Base-by-base conservation (phyloP, 2,113 vertebrate species). In the Mirza zaza region DNA sequence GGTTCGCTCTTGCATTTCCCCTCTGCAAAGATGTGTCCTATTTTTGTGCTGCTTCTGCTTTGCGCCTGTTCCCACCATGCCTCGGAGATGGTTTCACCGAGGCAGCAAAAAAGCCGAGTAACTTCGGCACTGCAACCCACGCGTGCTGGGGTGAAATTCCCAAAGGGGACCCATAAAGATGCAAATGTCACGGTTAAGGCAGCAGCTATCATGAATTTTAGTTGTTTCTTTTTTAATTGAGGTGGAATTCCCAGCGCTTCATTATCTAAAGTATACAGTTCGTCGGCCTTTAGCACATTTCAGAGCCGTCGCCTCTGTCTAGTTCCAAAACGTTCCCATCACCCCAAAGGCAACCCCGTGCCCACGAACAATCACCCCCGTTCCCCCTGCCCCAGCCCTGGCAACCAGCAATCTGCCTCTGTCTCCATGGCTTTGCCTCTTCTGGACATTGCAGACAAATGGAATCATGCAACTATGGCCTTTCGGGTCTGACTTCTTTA, bases 131-230 rank as follows among this genome's bases (percentile, higher is more conserved):
- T 3, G 36, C 1, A 6, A 50, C 27, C 73, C 34, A 11, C 0
- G 7, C 34, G 15, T 77, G n/a, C n/a, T 2, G 0, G n/a, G 2
- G 34, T 29, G 34, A 57, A 36, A 18, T 9, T 73, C 14, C 29
- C 1, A 11, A 45, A 65, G n/a, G 79, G 7, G 25, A 45, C 8
- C 25, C 0, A 13, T 1, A 42, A 9, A 9, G 14, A 39, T 9
- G 0, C 5, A 45, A 5, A 10, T 29, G 10, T 5, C 21, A 61
- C 48, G 20, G 42, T 25, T 3, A 36, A 5, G 10, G 6, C 32
- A 15, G 29, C 0, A 1, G 48, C 0, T 13, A 9, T 10, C 1
- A 4, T 3, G 6, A 21, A 12, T 29, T 75, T 55, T 6, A 17
- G 17, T 71, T 93, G 23, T 20, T 77, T 52, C 5, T 52, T 63